Evolutionary conservation across 2,113 vertebrate species (phyloP).

Genomic region (Tetraodon nigroviridis): DNA sequence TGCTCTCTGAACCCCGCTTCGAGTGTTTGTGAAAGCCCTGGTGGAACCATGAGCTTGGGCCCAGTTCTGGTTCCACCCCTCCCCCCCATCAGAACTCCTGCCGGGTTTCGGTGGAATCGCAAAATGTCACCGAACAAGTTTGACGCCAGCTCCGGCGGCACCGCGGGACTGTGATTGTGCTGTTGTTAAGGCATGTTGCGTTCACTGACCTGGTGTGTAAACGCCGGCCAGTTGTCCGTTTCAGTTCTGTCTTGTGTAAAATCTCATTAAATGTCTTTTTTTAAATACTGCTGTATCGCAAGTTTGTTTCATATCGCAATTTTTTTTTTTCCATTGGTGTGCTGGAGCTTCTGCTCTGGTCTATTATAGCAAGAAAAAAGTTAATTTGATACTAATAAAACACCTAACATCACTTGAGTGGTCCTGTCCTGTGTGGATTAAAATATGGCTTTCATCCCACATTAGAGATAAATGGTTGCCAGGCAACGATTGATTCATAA

Average conservation of each 20-base stretch:
- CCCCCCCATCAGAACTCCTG: neutral
- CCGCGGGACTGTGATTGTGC: constrained; percentile 39
- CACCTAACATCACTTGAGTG: neutral
- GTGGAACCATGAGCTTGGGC: neutral
- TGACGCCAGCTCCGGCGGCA: constrained; percentile 9
- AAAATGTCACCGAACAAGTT: constrained; percentile 1
- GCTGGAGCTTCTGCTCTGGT: neutral
- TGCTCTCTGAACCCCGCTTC: constrained; percentile 12
- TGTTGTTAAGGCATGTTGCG: constrained; percentile 19
- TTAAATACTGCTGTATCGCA: constrained; percentile 6
- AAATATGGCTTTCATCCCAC: too few relatives aligned
- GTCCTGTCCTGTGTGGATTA: constrained; percentile 23
- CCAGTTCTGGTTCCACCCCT: constrained; percentile 28
- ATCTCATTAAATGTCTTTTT: neutral
- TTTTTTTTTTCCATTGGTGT: constrained; percentile 3
- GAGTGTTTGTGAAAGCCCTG: constrained; percentile 1
- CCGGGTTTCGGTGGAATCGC: constrained; percentile 1
- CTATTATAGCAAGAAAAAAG: constrained; percentile 10
- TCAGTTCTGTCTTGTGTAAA: constrained; percentile 17
- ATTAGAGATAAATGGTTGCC: too few relatives aligned
- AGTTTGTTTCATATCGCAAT: constrained; percentile 4
- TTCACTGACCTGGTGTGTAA: constrained; percentile 37
- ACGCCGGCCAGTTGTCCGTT: constrained; percentile 12
- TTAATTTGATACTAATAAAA: constrained; percentile 52
- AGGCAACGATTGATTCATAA: too few relatives aligned